Evolutionary conservation across 2,113 vertebrate genomes (phyloP).

Genomic region (Toxostoma redivivum): DNA sequence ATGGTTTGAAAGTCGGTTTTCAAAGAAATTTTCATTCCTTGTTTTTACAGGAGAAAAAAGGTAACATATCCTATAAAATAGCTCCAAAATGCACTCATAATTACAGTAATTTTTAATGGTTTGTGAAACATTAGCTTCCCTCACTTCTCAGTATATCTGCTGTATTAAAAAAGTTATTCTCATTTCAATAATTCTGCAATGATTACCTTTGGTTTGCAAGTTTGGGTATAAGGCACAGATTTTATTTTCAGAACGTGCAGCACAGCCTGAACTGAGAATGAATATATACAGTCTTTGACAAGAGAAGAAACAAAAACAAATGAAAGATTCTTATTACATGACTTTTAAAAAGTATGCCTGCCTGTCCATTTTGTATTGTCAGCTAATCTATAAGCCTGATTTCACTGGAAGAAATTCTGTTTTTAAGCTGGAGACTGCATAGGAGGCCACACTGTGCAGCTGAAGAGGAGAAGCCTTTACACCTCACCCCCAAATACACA

Average conservation of each 20-base stretch:
- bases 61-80: neutral
- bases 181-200: neutral
- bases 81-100: neutral
- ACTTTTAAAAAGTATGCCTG: neutral
- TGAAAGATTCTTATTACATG: neutral
- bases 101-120: neutral
- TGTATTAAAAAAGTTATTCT: neutral
- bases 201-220: neutral
- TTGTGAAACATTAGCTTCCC: neutral
- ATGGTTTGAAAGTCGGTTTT: neutral
- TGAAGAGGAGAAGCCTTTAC: neutral
- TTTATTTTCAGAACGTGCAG: neutral
- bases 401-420: neutral
- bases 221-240: neutral
- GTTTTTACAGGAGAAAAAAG: fast-evolving
- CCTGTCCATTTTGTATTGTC: neutral
- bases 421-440: fast-evolving
- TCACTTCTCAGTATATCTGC: neutral
- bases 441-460: neutral
- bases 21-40: neutral
- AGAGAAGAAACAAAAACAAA: neutral
- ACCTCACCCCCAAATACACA: neutral
- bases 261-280: neutral
- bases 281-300: neutral
- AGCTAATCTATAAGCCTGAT: neutral